Percentiles rank a stretch among this genome's conserved stretches.
These are phyloP conservation scores for Noctua janthe DNA, from an alignment of 2,888 invertebrate genomes.

Conservation along the genomic window DNA sequence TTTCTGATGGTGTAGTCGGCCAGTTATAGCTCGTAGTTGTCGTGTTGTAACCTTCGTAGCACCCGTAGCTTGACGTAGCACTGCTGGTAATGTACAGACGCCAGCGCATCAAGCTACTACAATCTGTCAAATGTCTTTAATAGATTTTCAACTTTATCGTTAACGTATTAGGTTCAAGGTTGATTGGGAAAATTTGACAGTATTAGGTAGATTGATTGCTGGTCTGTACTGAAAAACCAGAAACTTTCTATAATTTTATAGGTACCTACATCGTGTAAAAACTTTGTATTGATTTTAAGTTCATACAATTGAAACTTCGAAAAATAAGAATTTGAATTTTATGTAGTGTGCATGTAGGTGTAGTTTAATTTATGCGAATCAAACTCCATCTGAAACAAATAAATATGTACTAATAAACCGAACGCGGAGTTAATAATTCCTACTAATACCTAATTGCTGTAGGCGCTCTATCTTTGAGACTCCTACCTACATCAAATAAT, in stretches of 20 bases:
- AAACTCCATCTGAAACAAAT: not conserved
- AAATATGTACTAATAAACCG: not conserved
- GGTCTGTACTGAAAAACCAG: not conserved
- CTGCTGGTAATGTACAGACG: no score
- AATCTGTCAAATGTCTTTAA: no score
- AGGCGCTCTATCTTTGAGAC: not conserved
- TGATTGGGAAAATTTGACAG: no score
- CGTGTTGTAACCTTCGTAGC: not conserved
- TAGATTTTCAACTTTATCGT: no score
- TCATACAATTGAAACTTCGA: not conserved
- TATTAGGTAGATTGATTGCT: no score
- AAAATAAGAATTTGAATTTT: not conserved
- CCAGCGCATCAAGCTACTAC: no score
- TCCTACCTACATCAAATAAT: not conserved
- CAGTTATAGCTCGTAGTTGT: not conserved
- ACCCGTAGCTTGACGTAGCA: constrained; percentile 2
- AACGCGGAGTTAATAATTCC: not conserved
- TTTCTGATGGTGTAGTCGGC: not conserved
- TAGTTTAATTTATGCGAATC: not conserved
- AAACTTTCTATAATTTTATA: not conserved
- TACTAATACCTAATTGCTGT: not conserved
- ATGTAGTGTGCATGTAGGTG: not conserved
- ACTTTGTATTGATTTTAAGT: not conserved
- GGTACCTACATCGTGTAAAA: not conserved
- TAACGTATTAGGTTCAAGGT: no score